These are phyloP conservation scores for Pogoniulus pusillus DNA, from an alignment of 2,797 vertebrate genomes.

Conservation along the genomic window DNA sequence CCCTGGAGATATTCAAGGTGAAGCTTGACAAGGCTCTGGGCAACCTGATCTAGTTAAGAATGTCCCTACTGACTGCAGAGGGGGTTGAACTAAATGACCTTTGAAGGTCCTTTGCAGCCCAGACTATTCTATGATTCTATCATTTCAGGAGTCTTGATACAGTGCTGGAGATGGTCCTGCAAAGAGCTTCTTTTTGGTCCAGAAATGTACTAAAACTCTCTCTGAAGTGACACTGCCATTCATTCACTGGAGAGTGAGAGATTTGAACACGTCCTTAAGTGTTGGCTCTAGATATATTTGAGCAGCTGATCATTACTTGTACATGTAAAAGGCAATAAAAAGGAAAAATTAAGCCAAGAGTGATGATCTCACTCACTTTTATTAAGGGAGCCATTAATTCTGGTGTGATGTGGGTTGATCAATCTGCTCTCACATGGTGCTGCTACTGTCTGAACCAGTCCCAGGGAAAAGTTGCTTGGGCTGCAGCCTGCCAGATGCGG, in stretches of 20 bases:
- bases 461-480: neutral
- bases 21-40: too few relatives aligned
- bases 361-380: conserved; percentile 52
- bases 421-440: neutral
- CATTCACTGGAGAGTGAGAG: neutral
- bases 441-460: neutral
- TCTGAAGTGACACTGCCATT: conserved; percentile 16
- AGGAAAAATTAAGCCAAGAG: conserved; percentile 46
- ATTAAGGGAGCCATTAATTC: conserved; percentile 48
- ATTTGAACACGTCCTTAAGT: neutral
- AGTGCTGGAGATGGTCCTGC: neutral
- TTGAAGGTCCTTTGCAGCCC: too few relatives aligned
- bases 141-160: neutral
- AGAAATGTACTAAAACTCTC: neutral
- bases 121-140: too few relatives aligned
- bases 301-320: conserved; percentile 50
- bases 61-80: too few relatives aligned
- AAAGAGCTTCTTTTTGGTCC: neutral
- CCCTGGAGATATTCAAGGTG: too few relatives aligned
- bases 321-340: conserved; percentile 47
- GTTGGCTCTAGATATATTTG: conserved; percentile 37
- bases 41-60: too few relatives aligned
- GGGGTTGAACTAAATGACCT: too few relatives aligned
- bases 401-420: neutral
- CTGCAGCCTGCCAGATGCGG: neutral